Evolutionary conservation across 30 jellyfish, hydroid and myxozoan genomes (phyloP), one percentile per base, ranked within the genome.

Genomic region (Hydra vulgaris): DNA sequence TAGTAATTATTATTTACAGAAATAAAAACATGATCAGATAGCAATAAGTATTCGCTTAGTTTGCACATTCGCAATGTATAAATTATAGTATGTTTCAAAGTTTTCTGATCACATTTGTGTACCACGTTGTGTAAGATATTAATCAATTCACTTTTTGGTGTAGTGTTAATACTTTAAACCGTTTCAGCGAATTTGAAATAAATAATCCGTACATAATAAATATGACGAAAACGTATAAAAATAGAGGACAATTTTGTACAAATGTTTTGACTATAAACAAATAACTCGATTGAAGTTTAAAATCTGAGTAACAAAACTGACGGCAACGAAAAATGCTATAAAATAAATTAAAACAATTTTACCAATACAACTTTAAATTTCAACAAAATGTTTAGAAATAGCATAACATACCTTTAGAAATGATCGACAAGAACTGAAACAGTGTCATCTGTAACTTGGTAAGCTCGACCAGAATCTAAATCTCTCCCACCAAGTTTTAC

Each of bases 401-500:
- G 61, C 61, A 40, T 40, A 12, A 40, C 61, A 5, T 40, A 40
- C 61, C 61, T 68, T 81, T 74, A 90, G 83, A 90, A 90, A 74
- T 90, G 95, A 71, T 90, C 97, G 5, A 90, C 97, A 7, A 90
- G 85, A 21, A 90, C 97, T 1, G 97, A 90, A 66, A 90, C 97
- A 25, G 97, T 83, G 75, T 90, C 97, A 76, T 90, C 97, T 7
- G 95, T 85, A 54, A 90, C 97, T 86, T 90, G 97, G 53, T 90
- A 90, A 15, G 97, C 97, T 21, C 97, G 97, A 54, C 97, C 93
- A 8, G 97, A 94, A 70, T 90, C 97, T 83, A 90, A 83, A 75
- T 90, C 97, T 52, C 85, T 79, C 15, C 95, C 97, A 24, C 97
- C 97, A 15, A 90, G 88, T 84, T 86, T 88, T 22, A 90, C 95